A percentile compares a stretch with the other conserved stretches of the same genome.
phyloP scores from a whole-genome alignment of 2,888 invertebrate species.

The Electrophaes corylata region DNA sequence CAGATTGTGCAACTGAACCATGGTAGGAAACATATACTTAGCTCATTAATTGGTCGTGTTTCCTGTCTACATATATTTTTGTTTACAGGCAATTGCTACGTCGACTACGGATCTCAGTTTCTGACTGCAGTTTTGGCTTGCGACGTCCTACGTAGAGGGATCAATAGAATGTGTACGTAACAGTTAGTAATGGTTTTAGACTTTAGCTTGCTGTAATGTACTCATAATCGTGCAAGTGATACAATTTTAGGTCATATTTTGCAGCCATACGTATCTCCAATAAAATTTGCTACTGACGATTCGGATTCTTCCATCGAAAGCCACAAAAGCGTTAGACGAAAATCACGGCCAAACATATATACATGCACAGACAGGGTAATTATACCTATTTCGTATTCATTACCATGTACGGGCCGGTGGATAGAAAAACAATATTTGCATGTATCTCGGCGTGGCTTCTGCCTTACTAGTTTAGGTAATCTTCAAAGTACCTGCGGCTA shows the following conservation, averaged over 20 bases:
- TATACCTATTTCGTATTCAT: not conserved
- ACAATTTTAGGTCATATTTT: constrained; percentile 80
- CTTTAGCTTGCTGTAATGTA: constrained; percentile 10
- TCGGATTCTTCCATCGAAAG: constrained; percentile 40
- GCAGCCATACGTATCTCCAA: constrained; percentile 79
- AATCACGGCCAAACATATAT: constrained; percentile 49
- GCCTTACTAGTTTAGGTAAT: too few species aligned
- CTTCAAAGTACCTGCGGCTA: not conserved
- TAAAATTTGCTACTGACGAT: constrained; percentile 67
- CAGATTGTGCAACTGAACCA: constrained; percentile 67
- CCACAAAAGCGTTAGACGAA: constrained; percentile 48
- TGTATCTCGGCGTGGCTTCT: too few species aligned
- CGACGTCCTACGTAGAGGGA: constrained; percentile 69
- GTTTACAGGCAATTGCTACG: constrained; percentile 71
- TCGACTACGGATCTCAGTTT: constrained; percentile 73
- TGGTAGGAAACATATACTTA: constrained; percentile 48
- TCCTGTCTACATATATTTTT: constrained; percentile 8
- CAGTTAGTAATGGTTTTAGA: not conserved
- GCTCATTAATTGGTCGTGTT: not conserved
- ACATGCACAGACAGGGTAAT: constrained; percentile 43
- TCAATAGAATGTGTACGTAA: constrained; percentile 71
- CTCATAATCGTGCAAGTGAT: constrained; percentile 42
- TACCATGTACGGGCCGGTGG: not conserved
- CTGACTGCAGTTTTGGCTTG: constrained; percentile 71
- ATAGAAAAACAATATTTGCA: too few species aligned